Evolutionary conservation across 92 coral and sea anemone genomes (phyloP), one percentile per base, ranked within the genome.

Genomic region (Umimayanthus chanpuru): DNA sequence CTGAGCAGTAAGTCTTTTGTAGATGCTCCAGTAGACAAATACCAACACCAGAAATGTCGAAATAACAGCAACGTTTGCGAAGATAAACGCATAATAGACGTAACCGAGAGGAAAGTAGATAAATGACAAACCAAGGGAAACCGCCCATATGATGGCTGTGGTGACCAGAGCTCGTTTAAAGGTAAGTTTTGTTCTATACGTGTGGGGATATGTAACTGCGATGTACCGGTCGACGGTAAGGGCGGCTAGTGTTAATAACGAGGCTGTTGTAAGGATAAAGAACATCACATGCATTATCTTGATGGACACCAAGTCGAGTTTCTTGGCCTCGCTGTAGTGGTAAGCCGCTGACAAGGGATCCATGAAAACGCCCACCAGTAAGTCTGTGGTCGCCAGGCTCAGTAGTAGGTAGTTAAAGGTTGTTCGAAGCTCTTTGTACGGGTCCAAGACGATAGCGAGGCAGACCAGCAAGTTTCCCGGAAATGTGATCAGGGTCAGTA

Each of bases 381-480:
- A 81, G 41, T 96, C 99, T 23, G 99, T 93, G 10, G 91, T 85
- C 4, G 98, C 96, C 25, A 96, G 89, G 81, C 96, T 93, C 20
- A 96, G 49, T 10, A 96, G 85, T 21, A 96, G 91, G 88, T 88
- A 92, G 91, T 93, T 94, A 66, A 95, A 95, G 25, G 99, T 94
- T 21, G 96, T 95, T 75, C 94, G 90, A 5, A 95, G 94, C 50
- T 96, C 93, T 28, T 87, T 87, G 91, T 74, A 95, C 1, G 99
- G 99, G 75, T 96, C 99, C 78, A 89, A 85, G 67, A 93, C 80
- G 56, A 96, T 86, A 38, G 99, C 98, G 4, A 80, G 85, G 89
- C 97, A 94, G 21, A 96, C 91, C n/a, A 96, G 81, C 29, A 92
- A 76, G 88, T 94, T 96, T 9, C 98, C 98, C 16, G 98, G 96